Percentiles rank a stretch among this genome's conserved stretches.
These are phyloP conservation scores for Gallinago stenura DNA, from an alignment of 2,797 vertebrate genomes.

Conservation along the genomic window DNA sequence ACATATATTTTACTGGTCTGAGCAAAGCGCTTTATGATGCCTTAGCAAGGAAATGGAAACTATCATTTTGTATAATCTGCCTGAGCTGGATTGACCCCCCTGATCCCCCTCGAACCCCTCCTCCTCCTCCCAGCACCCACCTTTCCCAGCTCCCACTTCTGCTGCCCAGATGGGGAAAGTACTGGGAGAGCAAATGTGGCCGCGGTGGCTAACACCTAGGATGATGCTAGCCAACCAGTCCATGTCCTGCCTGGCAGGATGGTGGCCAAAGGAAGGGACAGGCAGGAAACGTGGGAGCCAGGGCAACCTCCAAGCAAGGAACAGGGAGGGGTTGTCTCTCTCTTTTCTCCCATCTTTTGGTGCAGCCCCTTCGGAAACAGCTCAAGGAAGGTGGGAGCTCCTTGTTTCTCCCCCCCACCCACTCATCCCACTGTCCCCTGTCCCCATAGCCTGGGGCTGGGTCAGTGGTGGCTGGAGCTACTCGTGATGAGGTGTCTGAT, in stretches of 20 bases:
- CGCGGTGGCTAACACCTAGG: fast-evolving
- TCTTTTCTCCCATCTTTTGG: neutral
- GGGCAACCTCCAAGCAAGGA: neutral
- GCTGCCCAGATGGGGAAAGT: neutral
- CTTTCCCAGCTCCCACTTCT: neutral
- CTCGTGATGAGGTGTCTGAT: neutral
- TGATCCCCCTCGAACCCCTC: neutral
- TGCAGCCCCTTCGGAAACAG: neutral
- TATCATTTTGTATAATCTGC: constrained; percentile 35
- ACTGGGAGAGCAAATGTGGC: fast-evolving
- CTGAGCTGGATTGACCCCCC: constrained; percentile 45
- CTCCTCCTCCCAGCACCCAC: neutral
- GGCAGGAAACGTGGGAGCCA: neutral
- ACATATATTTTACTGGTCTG: neutral
- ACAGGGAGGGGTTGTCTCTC: too few relatives aligned
- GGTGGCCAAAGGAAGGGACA: neutral
- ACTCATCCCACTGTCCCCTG: neutral
- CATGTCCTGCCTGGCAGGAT: neutral
- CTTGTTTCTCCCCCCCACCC: neutral
- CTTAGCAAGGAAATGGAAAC: constrained; percentile 29
- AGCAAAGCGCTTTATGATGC: neutral
- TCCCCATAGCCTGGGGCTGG: fast-evolving
- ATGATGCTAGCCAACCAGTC: fast-evolving
- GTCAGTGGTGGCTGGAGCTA: neutral
- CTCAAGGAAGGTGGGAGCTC: neutral